Evolutionary conservation across 2,797 vertebrate genomes (phyloP).

Genomic region (Pachyuromys duprasi): DNA sequence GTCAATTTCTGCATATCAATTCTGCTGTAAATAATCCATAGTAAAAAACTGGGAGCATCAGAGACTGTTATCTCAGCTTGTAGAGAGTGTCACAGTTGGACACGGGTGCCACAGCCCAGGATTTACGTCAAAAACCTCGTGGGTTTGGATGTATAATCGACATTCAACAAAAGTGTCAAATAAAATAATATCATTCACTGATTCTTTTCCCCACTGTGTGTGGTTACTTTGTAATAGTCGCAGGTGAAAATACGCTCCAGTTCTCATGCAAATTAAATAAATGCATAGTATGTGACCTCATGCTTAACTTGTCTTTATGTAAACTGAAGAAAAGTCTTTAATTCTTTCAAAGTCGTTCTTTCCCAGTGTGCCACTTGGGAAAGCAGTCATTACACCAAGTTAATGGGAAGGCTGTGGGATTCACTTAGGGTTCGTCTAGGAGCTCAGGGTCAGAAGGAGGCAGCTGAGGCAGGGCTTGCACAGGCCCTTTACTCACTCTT

Average conservation of each 20-base stretch:
- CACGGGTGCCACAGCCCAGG: background rate
- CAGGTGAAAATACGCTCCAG: background rate
- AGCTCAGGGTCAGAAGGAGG: background rate
- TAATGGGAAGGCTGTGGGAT: slow-evolving; percentile 1
- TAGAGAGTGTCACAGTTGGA: background rate
- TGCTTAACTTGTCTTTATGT: background rate
- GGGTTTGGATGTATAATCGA: background rate
- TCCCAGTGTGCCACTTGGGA: background rate
- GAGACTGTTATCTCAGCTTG: background rate
- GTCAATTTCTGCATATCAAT: background rate
- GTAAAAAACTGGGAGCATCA: background rate
- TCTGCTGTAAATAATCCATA: background rate
- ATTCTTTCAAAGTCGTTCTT: background rate
- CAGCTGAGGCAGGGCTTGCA: background rate
- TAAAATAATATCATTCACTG: background rate
- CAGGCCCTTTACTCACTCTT: background rate
- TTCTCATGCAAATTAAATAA: background rate
- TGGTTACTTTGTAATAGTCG: background rate
- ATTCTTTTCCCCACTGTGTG: background rate
- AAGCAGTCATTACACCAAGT: background rate
- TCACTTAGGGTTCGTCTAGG: background rate
- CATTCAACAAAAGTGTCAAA: background rate
- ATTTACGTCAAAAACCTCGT: background rate
- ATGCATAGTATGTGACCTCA: background rate
- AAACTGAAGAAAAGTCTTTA: background rate